Conservation (phyloP, 2,888 invertebrate genomes). For the Malthinus flaveolus region DNA sequence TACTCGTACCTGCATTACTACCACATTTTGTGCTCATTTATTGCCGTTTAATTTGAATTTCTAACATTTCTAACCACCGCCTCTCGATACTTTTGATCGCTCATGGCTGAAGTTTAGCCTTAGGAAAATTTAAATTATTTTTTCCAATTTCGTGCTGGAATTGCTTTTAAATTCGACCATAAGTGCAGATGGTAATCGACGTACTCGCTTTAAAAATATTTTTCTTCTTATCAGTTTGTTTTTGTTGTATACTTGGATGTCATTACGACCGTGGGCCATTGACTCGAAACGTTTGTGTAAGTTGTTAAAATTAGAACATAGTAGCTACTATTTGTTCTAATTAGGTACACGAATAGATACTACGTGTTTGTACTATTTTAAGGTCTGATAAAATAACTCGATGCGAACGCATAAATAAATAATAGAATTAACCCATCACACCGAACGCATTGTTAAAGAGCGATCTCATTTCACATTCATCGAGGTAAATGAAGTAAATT, state of each 20-base stretch:
- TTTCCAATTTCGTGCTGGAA: not conserved
- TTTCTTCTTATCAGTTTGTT: conserved; percentile 12
- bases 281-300: conserved; percentile 13
- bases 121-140: not conserved
- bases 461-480: no score
- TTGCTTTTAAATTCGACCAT: no score
- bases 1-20: no score
- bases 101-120: no score
- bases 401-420: no score
- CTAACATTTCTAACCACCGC: no score
- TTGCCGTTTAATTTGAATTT: no score
- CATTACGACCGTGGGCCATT: conserved; percentile 20
- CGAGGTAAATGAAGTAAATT: no score
- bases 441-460: not conserved
- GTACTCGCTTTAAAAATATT: not conserved
- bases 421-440: no score
- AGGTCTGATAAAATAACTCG: no score
- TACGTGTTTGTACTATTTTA: not conserved
- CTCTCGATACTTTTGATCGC: no score
- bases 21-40: no score
- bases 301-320: conserved; percentile 14
- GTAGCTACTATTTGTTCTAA: conserved; percentile 3
- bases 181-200: not conserved
- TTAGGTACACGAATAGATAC: not conserved
- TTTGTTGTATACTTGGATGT: conserved; percentile 1